Percentiles rank a stretch among this genome's conserved stretches.
Conservation (phyloP, 1,140 invertebrate genomes). For the Octopus sinensis region DNA sequence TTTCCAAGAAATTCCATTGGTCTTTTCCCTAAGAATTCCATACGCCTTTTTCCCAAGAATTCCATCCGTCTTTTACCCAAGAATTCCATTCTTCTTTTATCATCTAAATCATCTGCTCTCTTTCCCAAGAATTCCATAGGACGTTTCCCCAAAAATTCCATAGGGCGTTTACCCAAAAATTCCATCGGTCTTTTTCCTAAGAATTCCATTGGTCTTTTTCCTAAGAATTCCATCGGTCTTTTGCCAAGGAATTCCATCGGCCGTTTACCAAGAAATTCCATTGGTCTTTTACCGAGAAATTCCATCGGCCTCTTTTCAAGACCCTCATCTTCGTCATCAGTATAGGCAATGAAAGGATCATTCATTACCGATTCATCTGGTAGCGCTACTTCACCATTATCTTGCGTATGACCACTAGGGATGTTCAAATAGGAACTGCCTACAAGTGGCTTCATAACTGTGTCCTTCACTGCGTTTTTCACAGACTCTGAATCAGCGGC, state of each 20-base stretch:
- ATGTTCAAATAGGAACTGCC: conserved; percentile 8
- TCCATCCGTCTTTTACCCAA: conserved; percentile 8
- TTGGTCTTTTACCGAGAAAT: conserved; percentile 3
- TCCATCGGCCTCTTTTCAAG: not conserved
- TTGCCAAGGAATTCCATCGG: conserved; percentile 9
- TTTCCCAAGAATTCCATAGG: conserved; percentile 12
- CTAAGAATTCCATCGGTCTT: conserved; percentile 11
- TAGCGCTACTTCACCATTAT: not conserved
- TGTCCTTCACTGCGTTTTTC: not conserved
- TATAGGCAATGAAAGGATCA: not conserved
- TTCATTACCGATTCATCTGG: not conserved
- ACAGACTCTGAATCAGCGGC: not conserved
- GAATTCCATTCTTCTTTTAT: not conserved
- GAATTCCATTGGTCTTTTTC: conserved; percentile 13
- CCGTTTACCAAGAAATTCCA: conserved; percentile 11
- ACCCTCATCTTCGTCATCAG: not conserved
- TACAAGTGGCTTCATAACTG: not conserved
- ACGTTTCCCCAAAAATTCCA: conserved; percentile 11
- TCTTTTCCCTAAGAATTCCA: conserved; percentile 11
- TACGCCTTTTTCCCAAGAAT: conserved; percentile 9
- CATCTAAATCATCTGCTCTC: not conserved
- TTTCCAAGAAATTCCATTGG: not conserved
- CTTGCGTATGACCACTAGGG: not conserved
- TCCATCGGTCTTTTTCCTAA: conserved; percentile 11
- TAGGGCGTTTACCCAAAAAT: conserved; percentile 11